A percentile compares a stretch with the other conserved stretches of the same genome.
These are phyloP conservation scores for Petrocephalus sullivani DNA, from an alignment of 2,797 vertebrate species.

Conservation along the genomic window DNA sequence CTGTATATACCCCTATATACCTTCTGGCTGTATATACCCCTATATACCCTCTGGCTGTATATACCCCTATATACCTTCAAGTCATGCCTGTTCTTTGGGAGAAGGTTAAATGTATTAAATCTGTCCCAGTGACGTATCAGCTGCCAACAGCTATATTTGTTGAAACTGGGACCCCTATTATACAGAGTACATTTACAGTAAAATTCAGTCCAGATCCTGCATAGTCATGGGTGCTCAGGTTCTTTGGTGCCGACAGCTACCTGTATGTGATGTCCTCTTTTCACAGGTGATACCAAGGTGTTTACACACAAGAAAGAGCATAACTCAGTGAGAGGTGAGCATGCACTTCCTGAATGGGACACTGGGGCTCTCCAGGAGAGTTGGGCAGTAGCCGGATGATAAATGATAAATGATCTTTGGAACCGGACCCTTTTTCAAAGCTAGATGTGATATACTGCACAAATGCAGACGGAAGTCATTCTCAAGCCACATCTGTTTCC, in stretches of 20 bases:
- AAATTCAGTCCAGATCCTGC: neutral
- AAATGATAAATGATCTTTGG: neutral
- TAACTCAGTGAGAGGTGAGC: neutral
- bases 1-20: too few relatives aligned
- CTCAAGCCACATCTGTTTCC: conserved; percentile 18
- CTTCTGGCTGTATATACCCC: too few relatives aligned
- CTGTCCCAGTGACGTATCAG: neutral
- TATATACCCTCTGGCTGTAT: too few relatives aligned
- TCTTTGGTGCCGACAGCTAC: neutral
- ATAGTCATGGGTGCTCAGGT: neutral
- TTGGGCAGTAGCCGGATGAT: neutral
- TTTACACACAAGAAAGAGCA: neutral
- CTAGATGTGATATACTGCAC: conserved; percentile 5
- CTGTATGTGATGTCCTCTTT: neutral
- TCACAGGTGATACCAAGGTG: neutral
- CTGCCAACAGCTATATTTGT: neutral
- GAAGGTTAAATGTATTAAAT: neutral
- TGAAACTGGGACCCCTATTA: neutral
- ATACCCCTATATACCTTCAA: too few relatives aligned
- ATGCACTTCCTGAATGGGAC: neutral
- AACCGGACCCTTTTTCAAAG: neutral
- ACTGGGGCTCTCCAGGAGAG: neutral
- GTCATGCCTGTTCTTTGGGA: neutral
- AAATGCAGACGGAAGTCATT: conserved; percentile 13
- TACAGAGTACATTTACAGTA: neutral